Percentiles rank a stretch among this genome's conserved stretches.
These are phyloP conservation scores for Karalla daura DNA, from an alignment of 2,797 vertebrate species.

Conservation along the genomic window DNA sequence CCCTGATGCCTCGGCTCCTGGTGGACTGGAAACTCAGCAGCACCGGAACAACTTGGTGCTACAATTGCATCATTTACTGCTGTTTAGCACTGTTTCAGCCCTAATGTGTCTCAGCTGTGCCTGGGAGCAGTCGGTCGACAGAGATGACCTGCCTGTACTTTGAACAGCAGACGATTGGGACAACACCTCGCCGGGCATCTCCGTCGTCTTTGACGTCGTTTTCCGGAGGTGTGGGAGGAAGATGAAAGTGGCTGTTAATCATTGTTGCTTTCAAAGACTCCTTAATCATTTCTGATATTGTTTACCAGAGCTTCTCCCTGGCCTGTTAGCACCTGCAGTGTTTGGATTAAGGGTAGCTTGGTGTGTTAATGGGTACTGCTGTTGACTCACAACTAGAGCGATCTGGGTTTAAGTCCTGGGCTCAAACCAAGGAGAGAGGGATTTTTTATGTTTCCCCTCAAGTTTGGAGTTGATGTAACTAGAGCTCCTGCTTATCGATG, in stretches of 20 bases:
- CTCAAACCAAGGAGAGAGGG: too few species aligned
- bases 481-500: too few species aligned
- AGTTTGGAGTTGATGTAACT: not conserved
- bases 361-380: too few species aligned
- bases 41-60: slow-evolving; percentile 56
- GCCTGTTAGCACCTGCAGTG: not conserved
- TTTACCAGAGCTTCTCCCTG: not conserved
- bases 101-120: slow-evolving; percentile 48
- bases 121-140: slow-evolving; percentile 45
- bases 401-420: too few species aligned
- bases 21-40: slow-evolving; percentile 47
- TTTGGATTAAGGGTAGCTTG: too few species aligned
- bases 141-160: slow-evolving; percentile 49
- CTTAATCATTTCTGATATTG: slow-evolving; percentile 25
- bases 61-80: slow-evolving; percentile 61
- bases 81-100: slow-evolving; percentile 67
- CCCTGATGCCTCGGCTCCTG: slow-evolving; percentile 50
- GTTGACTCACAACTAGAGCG: too few species aligned
- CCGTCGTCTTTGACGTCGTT: slow-evolving; percentile 16
- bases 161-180: slow-evolving; percentile 50
- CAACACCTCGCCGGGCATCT: slow-evolving; percentile 23
- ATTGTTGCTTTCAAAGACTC: not conserved
- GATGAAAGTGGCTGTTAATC: slow-evolving; percentile 17
- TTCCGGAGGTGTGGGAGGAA: slow-evolving; percentile 23
- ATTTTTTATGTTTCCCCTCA: too few species aligned